Conservation (phyloP, 2,888 invertebrate species). For the Cryptus viduatorius region DNA sequence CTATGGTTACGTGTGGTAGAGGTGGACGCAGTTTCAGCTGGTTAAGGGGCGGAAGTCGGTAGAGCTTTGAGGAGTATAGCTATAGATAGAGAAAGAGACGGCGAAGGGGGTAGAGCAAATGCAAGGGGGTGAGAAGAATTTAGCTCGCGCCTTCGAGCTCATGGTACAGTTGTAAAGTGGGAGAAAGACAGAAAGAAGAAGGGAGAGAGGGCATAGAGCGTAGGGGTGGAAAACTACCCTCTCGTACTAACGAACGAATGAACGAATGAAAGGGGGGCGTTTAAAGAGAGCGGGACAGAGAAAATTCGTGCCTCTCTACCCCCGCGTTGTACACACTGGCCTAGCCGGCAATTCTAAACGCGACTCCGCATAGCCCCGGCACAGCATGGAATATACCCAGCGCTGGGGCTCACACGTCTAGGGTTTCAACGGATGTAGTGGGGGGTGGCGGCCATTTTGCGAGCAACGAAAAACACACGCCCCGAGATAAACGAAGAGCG, state of each 20-base stretch:
- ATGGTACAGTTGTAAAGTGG: slow-evolving; percentile 55
- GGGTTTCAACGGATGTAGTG: slow-evolving; percentile 67
- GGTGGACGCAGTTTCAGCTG: slow-evolving; percentile 52
- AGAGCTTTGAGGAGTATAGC: slow-evolving; percentile 50
- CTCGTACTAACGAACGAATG: slow-evolving; percentile 67
- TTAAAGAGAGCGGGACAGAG: slow-evolving; percentile 84
- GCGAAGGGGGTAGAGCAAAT: slow-evolving; percentile 46
- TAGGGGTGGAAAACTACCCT: slow-evolving; percentile 67
- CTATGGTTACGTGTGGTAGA: slow-evolving; percentile 50
- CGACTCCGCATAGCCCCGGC: slow-evolving; percentile 46
- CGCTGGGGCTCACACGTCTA: slow-evolving; percentile 34
- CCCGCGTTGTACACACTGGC: slow-evolving; percentile 35
- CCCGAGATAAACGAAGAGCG: slow-evolving; percentile 79
- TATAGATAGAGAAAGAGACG: slow-evolving; percentile 42
- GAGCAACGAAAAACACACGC: slow-evolving; percentile 84
- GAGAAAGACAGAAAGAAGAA: slow-evolving; percentile 61
- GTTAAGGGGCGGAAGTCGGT: slow-evolving; percentile 69
- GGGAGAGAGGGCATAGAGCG: slow-evolving; percentile 50
- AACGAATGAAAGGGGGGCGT: slow-evolving; percentile 81
- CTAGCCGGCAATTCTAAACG: slow-evolving; percentile 56
- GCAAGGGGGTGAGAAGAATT: slow-evolving; percentile 57
- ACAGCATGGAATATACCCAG: slow-evolving; percentile 48
- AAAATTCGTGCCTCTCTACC: slow-evolving; percentile 81
- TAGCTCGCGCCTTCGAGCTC: slow-evolving; percentile 38
- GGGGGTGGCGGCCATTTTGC: slow-evolving; percentile 84